Percentiles rank a stretch among this genome's conserved stretches.
These are phyloP conservation scores for Helleia helle DNA, from an alignment of 2,888 invertebrate species.

Conservation along the genomic window DNA sequence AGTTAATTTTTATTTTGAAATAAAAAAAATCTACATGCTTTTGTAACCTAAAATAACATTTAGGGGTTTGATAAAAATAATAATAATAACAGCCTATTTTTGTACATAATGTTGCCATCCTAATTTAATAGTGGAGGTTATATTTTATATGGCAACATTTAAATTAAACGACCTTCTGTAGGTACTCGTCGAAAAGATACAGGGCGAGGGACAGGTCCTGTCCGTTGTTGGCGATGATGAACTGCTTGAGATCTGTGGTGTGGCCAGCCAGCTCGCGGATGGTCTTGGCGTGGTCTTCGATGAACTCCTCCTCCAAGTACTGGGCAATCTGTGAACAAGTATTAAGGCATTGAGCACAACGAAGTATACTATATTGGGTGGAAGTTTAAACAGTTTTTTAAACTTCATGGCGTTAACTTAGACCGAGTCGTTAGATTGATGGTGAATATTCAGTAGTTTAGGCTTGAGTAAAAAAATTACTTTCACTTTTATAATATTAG, in stretches of 20 bases:
- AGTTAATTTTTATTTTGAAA: conserved; percentile 1
- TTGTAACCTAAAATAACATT: conserved; percentile 16
- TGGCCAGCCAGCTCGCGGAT: conserved; percentile 83
- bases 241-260: conserved; percentile 79
- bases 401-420: too few relatives aligned
- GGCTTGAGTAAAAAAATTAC: too few relatives aligned
- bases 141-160: neutral
- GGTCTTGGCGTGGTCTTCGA: conserved; percentile 78
- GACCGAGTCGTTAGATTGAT: too few relatives aligned
- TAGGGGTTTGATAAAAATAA: conserved; percentile 16
- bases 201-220: conserved; percentile 77
- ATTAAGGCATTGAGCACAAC: neutral
- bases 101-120: conserved; percentile 14
- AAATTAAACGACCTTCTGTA: conserved; percentile 49
- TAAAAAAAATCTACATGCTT: conserved; percentile 8
- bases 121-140: conserved; percentile 8
- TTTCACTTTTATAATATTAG: too few relatives aligned
- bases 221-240: conserved; percentile 67
- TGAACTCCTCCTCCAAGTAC: conserved; percentile 84
- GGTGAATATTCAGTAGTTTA: too few relatives aligned
- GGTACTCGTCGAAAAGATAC: conserved; percentile 84
- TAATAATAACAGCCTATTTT: conserved; percentile 17
- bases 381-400: too few relatives aligned
- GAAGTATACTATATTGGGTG: too few relatives aligned
- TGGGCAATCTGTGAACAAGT: conserved; percentile 71